A percentile compares a stretch with the other conserved stretches of the same genome.
phyloP scores from a whole-genome alignment of 1,140 invertebrate species.

The Ips typographus region DNA sequence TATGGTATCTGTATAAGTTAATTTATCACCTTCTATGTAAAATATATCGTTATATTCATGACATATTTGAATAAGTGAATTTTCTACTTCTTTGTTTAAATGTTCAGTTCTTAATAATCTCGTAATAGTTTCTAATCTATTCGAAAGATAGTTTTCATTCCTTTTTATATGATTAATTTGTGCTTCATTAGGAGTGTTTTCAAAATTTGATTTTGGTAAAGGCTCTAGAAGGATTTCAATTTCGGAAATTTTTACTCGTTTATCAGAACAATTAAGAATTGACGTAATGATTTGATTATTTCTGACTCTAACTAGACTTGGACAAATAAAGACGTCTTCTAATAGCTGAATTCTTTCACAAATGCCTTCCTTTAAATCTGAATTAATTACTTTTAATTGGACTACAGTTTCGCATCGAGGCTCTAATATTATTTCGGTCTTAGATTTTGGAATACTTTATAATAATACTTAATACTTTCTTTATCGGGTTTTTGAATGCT shows the following conservation, averaged over 20 bases:
- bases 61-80: too few species aligned
- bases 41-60: too few species aligned
- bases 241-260: neutral
- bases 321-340: neutral
- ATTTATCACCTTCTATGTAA: too few species aligned
- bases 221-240: neutral
- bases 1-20: too few species aligned
- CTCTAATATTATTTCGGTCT: neutral
- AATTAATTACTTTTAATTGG: slow-evolving; percentile 8
- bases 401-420: neutral
- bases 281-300: neutral
- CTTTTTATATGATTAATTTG: neutral
- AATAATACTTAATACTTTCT: neutral
- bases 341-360: neutral
- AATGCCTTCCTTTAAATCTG: neutral
- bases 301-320: neutral
- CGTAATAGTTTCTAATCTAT: neutral
- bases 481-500: neutral
- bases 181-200: neutral
- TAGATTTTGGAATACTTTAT: neutral
- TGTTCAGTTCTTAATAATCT: neutral
- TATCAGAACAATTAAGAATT: neutral
- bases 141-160: neutral
- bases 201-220: neutral
- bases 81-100: too few species aligned